These are phyloP conservation scores for Lasioglossum albipes DNA, from an alignment of 1,140 invertebrate genomes.

Conservation along the genomic window DNA sequence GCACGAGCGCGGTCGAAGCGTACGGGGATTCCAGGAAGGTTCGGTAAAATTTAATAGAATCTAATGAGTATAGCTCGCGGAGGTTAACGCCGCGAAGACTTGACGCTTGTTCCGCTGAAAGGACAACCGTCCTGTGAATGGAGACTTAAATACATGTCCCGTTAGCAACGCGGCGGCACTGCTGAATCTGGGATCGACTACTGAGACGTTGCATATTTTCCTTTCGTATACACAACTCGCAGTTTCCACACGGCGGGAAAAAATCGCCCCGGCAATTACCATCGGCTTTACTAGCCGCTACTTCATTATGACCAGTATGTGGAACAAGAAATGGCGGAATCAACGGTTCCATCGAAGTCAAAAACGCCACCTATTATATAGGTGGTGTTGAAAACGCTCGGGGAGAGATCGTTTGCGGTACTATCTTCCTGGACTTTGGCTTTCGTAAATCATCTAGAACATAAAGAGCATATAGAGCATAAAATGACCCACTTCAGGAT, in stretches of 20 bases:
- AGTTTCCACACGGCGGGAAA: neutral
- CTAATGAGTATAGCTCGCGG: slow-evolving; percentile 66
- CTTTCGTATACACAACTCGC: neutral
- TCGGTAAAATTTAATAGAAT: slow-evolving; percentile 63
- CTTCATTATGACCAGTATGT: slow-evolving; percentile 20
- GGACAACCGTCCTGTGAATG: slow-evolving; percentile 57
- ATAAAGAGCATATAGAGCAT: too few species aligned
- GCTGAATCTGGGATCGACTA: slow-evolving; percentile 23
- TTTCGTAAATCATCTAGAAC: neutral
- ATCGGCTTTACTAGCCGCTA: neutral
- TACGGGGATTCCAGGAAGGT: slow-evolving; percentile 59
- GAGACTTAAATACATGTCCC: slow-evolving; percentile 60
- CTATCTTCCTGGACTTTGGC: neutral
- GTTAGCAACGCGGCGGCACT: slow-evolving; percentile 37
- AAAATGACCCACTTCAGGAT: too few species aligned
- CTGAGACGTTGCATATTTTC: slow-evolving; percentile 21
- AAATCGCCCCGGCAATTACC: slow-evolving; percentile 14
- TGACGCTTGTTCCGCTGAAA: slow-evolving; percentile 50
- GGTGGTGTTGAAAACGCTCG: neutral
- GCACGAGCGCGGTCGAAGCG: neutral
- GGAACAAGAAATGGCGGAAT: slow-evolving; percentile 23
- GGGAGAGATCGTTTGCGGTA: neutral
- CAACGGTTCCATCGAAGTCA: slow-evolving; percentile 6
- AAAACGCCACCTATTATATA: too few species aligned
- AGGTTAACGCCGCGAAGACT: slow-evolving; percentile 50